These are phyloP conservation scores for Drosophila acutilabella DNA, from an alignment of 2,888 invertebrate species.

Conservation along the genomic window DNA sequence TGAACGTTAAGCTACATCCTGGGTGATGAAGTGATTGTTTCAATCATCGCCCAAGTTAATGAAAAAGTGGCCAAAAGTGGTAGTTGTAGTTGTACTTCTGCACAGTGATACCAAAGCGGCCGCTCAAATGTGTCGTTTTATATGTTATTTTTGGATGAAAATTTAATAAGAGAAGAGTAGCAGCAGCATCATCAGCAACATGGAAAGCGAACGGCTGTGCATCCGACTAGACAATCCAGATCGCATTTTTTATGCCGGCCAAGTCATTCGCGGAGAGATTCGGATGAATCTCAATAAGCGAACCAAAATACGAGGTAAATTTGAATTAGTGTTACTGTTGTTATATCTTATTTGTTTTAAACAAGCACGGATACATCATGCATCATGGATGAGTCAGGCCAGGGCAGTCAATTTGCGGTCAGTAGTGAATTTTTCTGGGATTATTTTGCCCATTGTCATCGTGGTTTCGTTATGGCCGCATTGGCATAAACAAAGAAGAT, in stretches of 20 bases:
- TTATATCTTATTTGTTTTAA: slow-evolving; percentile 29
- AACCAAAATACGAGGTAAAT: slow-evolving; percentile 84
- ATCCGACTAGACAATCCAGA: slow-evolving; percentile 84
- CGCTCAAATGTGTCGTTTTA: slow-evolving; percentile 61
- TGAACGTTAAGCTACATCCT: background rate
- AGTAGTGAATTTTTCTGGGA: slow-evolving; percentile 36
- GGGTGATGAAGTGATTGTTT: slow-evolving; percentile 1
- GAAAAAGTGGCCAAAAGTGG: slow-evolving; percentile 28
- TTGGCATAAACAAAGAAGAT: slow-evolving; percentile 74
- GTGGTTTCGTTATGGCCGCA: slow-evolving; percentile 64
- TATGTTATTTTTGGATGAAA: slow-evolving; percentile 75
- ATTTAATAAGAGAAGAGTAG: slow-evolving; percentile 54
- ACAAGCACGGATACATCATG: slow-evolving; percentile 47
- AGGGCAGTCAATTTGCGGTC: slow-evolving; percentile 28
- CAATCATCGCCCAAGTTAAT: slow-evolving; percentile 5
- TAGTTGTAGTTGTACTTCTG: slow-evolving; percentile 48
- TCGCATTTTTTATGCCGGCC: slow-evolving; percentile 82
- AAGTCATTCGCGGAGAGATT: slow-evolving; percentile 83
- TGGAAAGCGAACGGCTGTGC: slow-evolving; percentile 84
- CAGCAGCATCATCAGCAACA: slow-evolving; percentile 40
- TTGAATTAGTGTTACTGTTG: slow-evolving; percentile 16
- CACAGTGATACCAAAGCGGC: slow-evolving; percentile 59
- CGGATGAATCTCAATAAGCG: slow-evolving; percentile 84
- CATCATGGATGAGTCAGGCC: slow-evolving; percentile 63
- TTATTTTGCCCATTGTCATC: slow-evolving; percentile 51